These are phyloP conservation scores for Choloepus didactylus DNA, from an alignment of 2,797 vertebrate genomes.

Conservation along the genomic window DNA sequence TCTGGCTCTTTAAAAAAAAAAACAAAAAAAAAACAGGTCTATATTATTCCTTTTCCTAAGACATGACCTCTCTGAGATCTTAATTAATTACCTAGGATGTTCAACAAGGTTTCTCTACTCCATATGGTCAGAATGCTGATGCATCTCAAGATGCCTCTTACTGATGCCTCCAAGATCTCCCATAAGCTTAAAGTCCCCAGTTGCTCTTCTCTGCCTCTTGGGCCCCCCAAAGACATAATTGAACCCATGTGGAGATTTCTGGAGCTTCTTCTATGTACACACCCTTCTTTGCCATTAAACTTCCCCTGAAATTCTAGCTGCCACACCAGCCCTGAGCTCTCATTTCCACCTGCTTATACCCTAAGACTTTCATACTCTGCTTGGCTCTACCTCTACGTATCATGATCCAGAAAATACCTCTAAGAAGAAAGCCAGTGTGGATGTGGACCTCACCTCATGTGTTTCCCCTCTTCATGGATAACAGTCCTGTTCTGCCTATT, in stretches of 20 bases:
- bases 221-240: neutral
- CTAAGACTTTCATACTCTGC: neutral
- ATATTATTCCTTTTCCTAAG: no score
- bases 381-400: neutral
- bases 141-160: neutral
- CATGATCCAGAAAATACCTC: no score
- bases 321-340: neutral
- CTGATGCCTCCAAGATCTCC: neutral
- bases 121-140: neutral
- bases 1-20: neutral
- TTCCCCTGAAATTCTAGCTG: neutral
- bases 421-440: neutral
- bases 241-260: neutral
- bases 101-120: neutral
- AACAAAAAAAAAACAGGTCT: neutral
- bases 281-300: neutral
- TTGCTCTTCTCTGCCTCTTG: neutral
- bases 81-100: neutral
- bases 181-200: no score
- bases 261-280: neutral
- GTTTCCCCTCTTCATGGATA: neutral
- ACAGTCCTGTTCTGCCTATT: neutral
- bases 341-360: neutral
- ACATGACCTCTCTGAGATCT: neutral
- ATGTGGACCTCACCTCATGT: neutral